Base-by-base conservation (phyloP, 2,113 vertebrate species). In the Embiotoca jacksoni region DNA sequence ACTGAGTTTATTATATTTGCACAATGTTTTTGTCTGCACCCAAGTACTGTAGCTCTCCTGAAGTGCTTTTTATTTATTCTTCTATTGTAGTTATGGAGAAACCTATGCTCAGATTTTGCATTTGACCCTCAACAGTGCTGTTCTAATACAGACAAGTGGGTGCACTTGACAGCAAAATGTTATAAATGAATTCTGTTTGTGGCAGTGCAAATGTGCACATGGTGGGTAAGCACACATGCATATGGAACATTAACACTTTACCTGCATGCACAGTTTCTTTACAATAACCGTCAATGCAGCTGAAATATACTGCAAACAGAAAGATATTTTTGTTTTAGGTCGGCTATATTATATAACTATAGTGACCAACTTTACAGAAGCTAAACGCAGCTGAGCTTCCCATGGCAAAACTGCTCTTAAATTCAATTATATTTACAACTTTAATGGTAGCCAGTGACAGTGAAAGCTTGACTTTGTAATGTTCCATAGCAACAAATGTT, bases 51-150 rank as follows among this genome's bases (percentile, higher is more conserved):
- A 7, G 37, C 33, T 72, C 15, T 41, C 6, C 2, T 80, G 0
- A 62, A 41, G 35, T 33, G 62, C 7, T 47, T 58, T 69, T 68
- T 72, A 10, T 36, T 69, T 23, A 32, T 59, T 47, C 0, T 54
- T 58, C 44, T 63, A 62, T 46, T 31, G 35, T 56, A 31, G 55
- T 62, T 35, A 64, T 54, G 23, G 4, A 23, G 63, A 57, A 74
- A 59, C 11, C 15, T 47, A 55, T 71, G 72, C 31, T 63, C 3
- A 66, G 36, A 39, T 7, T 64, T 53, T 44, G 16, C 63, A 16
- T 55, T 49, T 74, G 52, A 53, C 52, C 32, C 23, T 31, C 46
- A 57, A 80, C 35, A 54, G 35, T 44, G 3, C 31, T 14, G 13
- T 63, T 74, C 3, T 8, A 58, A 44, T 64, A n/a, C 6, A 52